phyloP scores from a whole-genome alignment of 2,113 vertebrate species.

The Toxostoma redivivum region DNA sequence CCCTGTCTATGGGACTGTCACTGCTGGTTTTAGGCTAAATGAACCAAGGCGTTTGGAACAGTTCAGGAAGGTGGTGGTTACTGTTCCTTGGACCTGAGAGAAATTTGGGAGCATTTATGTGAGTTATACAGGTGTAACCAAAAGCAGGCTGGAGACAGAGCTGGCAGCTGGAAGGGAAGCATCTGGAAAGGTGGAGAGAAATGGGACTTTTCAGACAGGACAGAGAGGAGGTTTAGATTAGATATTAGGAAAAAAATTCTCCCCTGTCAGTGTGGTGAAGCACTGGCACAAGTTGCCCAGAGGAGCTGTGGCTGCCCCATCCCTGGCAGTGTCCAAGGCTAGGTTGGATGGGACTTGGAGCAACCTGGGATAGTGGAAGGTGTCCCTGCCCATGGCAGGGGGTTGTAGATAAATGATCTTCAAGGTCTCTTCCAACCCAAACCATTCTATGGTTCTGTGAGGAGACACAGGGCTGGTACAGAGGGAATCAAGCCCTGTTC shows the following conservation, averaged over 20 bases:
- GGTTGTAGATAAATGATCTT: neutral
- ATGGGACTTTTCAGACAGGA: neutral
- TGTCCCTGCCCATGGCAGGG: neutral
- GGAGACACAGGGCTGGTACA: fast-evolving
- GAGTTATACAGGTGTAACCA: neutral
- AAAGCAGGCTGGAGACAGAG: neutral
- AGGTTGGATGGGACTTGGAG: neutral
- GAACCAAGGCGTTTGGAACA: neutral
- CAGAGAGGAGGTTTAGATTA: neutral
- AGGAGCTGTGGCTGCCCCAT: neutral
- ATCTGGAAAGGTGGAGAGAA: neutral
- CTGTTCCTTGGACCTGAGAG: neutral
- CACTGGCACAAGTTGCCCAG: neutral
- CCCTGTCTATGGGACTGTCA: neutral
- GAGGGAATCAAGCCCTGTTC: neutral
- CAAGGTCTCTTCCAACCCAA: neutral
- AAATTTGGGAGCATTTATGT: fast-evolving
- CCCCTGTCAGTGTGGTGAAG: neutral
- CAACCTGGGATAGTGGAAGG: fast-evolving
- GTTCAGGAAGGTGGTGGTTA: neutral
- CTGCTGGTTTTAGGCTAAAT: neutral
- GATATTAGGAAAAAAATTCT: neutral
- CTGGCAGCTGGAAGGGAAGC: fast-evolving
- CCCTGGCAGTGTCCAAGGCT: neutral
- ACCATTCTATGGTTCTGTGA: neutral